These are phyloP conservation scores for Zophobas morio DNA, from an alignment of 1,140 invertebrate genomes.

Conservation along the genomic window DNA sequence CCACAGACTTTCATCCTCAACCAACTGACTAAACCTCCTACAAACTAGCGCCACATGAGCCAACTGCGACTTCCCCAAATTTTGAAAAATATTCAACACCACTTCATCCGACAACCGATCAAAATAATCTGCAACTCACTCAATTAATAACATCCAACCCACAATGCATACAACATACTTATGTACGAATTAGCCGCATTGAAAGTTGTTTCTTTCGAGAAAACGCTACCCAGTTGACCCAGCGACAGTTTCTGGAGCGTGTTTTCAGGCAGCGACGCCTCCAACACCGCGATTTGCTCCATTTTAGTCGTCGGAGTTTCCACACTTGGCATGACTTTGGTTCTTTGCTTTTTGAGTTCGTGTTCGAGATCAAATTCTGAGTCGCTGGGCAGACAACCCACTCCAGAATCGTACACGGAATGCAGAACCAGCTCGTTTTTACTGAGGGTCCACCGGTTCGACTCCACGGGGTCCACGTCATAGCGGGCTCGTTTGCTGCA, in stretches of 20 bases:
- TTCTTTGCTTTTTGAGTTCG: conserved; percentile 14
- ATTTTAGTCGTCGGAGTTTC: conserved; percentile 9
- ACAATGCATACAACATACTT: not conserved
- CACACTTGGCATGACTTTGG: not conserved
- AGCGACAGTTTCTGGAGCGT: conserved; percentile 41
- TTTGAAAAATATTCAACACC: conserved; percentile 85
- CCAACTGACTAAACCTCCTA: conserved; percentile 78
- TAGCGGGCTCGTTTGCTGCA: conserved; percentile 59
- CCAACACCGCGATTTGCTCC: conserved; percentile 52
- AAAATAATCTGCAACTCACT: conserved; percentile 70
- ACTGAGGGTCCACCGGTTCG: conserved; percentile 56
- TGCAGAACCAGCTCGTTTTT: conserved; percentile 58
- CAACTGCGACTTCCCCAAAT: conserved; percentile 84
- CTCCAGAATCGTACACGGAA: conserved; percentile 59
- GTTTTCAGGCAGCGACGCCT: conserved; percentile 56
- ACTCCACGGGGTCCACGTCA: conserved; percentile 50
- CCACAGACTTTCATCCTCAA: conserved; percentile 89
- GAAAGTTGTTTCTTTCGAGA: not conserved
- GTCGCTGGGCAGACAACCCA: conserved; percentile 59
- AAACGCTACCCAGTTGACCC: conserved; percentile 17
- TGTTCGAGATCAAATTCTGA: conserved; percentile 41
- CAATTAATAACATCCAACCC: not conserved
- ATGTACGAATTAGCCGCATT: not conserved
- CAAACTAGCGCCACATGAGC: conserved; percentile 80
- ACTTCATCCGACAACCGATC: conserved; percentile 86